Conservation (phyloP, 2,113 vertebrate genomes). For the Eupsittula cactorum region DNA sequence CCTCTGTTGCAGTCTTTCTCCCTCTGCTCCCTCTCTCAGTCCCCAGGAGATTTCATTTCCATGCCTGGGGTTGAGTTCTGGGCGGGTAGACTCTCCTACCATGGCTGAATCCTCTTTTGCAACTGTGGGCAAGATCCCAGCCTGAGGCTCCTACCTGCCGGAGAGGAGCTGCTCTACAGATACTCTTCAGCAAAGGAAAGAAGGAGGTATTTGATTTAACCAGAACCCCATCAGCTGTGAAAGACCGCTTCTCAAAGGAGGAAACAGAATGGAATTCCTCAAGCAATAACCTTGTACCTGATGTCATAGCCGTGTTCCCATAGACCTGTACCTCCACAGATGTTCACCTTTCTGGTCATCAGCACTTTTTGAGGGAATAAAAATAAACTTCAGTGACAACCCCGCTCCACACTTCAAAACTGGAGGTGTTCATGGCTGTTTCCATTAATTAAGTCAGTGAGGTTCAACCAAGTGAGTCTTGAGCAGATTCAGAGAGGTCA, state of each 20-base stretch:
- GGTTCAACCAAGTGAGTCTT: neutral
- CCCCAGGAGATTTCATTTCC: neutral
- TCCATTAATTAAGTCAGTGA: neutral
- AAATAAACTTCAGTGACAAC: neutral
- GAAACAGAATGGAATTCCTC: neutral
- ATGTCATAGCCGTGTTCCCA: neutral
- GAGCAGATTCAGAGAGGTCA: neutral
- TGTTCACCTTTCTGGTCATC: neutral
- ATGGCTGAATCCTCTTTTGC: neutral
- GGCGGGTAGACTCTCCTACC: neutral
- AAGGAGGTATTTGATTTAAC: neutral
- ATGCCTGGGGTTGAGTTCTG: fast-evolving
- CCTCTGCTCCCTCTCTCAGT: neutral
- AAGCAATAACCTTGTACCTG: neutral
- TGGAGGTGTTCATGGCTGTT: neutral
- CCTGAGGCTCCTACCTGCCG: neutral
- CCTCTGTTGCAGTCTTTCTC: neutral
- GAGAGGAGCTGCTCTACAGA: neutral
- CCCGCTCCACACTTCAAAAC: fast-evolving
- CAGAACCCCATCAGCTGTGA: neutral
- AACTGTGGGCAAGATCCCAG: neutral
- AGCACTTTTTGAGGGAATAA: neutral
- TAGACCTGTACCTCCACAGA: neutral
- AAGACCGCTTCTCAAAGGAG: neutral
- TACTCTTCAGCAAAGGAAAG: neutral